Percentiles rank a stretch among this genome's conserved stretches.
phyloP scores from a whole-genome alignment of 2,113 vertebrate genomes.

The Hippocampus abdominalis region DNA sequence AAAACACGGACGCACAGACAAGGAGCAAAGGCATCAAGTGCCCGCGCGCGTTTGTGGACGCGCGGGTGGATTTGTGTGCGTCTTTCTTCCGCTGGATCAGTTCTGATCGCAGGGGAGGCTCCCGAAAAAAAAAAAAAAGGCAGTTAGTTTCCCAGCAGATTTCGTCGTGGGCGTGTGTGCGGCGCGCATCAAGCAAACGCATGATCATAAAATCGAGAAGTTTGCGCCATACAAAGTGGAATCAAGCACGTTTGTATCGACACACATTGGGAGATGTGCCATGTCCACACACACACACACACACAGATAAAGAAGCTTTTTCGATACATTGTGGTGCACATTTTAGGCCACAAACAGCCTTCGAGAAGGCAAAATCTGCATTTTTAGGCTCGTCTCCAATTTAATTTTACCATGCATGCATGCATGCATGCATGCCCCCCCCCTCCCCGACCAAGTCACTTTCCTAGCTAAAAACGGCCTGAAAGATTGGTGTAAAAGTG shows the following conservation, averaged over 20 bases:
- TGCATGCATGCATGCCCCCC: neutral
- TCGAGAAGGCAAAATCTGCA: neutral
- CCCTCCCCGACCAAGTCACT: neutral
- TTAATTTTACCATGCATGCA: too few relatives aligned
- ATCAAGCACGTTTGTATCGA: constrained; percentile 30
- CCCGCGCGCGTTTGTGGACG: neutral
- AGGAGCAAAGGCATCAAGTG: neutral
- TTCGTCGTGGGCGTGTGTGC: constrained; percentile 19
- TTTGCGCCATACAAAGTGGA: constrained; percentile 22
- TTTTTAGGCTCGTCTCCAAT: neutral
- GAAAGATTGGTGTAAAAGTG: neutral
- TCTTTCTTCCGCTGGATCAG: neutral
- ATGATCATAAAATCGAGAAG: constrained; percentile 20
- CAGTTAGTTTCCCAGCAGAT: constrained; percentile 28
- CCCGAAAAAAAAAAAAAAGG: constrained; percentile 4
- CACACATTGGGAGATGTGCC: constrained; percentile 17
- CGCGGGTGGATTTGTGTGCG: neutral
- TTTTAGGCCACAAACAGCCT: neutral
- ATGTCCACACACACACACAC: neutral
- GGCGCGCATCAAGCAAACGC: constrained; percentile 32
- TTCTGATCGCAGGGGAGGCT: constrained; percentile 23
- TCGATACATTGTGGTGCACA: neutral
- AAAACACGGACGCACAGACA: constrained; percentile 30
- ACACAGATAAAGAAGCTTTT: too few relatives aligned
- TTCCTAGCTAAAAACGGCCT: neutral